These are phyloP conservation scores for Cyanoderma ruficeps DNA, from an alignment of 2,113 vertebrate species.

Conservation along the genomic window DNA sequence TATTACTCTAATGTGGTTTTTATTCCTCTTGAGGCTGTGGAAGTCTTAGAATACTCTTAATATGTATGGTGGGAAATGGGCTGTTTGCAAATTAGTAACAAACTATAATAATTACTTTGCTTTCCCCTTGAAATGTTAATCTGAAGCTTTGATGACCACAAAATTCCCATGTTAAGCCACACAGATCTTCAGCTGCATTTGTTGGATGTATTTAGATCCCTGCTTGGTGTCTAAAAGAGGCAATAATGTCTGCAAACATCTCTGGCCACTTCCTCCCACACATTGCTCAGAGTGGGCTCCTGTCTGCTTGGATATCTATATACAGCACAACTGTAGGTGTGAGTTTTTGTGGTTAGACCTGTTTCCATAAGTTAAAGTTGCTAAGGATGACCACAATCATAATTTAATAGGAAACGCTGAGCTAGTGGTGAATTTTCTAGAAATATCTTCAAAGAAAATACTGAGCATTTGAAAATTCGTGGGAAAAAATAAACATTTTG, in stretches of 20 bases:
- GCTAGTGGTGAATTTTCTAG: neutral
- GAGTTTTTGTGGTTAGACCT: conserved; percentile 18
- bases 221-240: conserved; percentile 34
- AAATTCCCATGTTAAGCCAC: neutral
- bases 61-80: neutral
- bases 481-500: neutral
- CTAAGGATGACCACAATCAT: neutral
- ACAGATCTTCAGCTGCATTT: neutral
- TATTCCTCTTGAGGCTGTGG: neutral
- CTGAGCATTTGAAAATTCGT: neutral
- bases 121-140: conserved; percentile 6
- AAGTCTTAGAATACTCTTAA: neutral
- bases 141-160: conserved; percentile 2
- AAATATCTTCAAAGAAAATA: neutral
- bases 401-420: conserved; percentile 9
- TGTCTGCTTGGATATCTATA: conserved; percentile 44
- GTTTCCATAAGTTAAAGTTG: neutral
- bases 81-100: conserved; percentile 7
- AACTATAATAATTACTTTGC: neutral
- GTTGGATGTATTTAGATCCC: conserved; percentile 25
- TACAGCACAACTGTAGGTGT: conserved; percentile 49
- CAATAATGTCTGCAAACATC: neutral
- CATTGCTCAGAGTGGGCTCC: neutral
- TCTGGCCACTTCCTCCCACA: conserved; percentile 42
- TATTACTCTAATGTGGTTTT: neutral